These are phyloP conservation scores for Erebia ligea DNA, from an alignment of 2,888 invertebrate species.

Conservation along the genomic window DNA sequence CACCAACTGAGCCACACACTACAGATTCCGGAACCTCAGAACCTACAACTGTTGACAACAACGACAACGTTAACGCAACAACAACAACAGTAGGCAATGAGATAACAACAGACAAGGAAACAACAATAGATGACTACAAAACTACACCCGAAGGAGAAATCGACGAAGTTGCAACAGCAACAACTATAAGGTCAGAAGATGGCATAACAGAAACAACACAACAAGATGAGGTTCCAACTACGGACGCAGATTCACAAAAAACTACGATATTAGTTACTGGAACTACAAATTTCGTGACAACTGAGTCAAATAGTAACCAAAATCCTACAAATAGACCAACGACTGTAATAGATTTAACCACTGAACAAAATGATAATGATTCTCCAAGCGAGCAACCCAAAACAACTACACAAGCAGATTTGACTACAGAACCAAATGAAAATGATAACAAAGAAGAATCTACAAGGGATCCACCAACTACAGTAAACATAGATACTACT, in stretches of 20 bases:
- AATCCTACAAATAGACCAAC: conserved; percentile 1
- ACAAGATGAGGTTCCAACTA: not conserved
- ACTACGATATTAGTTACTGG: not conserved
- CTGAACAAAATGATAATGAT: not conserved
- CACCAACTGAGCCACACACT: conserved; percentile 20
- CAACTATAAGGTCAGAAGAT: not conserved
- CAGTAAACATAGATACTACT: not conserved
- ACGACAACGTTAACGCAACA: not conserved
- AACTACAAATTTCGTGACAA: not conserved
- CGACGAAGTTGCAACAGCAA: conserved; percentile 16
- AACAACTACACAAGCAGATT: conserved; percentile 1
- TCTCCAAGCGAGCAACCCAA: not conserved
- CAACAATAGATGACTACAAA: conserved; percentile 10
- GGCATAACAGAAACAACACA: not conserved
- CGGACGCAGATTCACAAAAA: not conserved
- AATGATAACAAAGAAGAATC: not conserved
- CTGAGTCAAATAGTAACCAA: not conserved
- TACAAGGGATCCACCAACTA: not conserved
- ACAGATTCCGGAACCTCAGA: conserved; percentile 6
- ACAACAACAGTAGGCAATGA: conserved; percentile 17
- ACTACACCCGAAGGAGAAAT: conserved; percentile 17
- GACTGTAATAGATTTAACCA: not conserved
- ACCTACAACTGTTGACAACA: conserved; percentile 22
- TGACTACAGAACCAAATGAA: not conserved
- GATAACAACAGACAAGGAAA: conserved; percentile 12